Conservation (phyloP, 1,140 invertebrate species). For the Chrysoperla carnea region DNA sequence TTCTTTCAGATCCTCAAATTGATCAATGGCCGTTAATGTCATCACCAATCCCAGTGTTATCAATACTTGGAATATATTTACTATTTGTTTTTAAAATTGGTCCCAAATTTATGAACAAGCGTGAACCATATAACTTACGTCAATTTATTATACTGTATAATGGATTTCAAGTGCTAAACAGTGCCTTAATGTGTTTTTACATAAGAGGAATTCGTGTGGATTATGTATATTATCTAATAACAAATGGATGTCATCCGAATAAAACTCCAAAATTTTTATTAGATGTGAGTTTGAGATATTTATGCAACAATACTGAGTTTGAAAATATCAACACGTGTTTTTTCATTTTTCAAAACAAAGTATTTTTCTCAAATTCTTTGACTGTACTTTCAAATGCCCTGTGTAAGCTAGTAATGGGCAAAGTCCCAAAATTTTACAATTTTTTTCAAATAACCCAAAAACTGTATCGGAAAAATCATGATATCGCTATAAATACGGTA, state of each 20-base stretch:
- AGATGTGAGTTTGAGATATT: background rate
- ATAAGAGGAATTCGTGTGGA: slow-evolving; percentile 10
- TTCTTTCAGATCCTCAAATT: slow-evolving; percentile 18
- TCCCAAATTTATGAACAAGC: slow-evolving; percentile 47
- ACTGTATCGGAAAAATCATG: too few species aligned
- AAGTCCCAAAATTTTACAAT: too few species aligned
- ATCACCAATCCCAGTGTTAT: slow-evolving; percentile 43
- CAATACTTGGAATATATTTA: slow-evolving; percentile 39
- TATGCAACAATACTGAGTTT: too few species aligned
- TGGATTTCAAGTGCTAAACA: slow-evolving; percentile 41
- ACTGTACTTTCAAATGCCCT: too few species aligned
- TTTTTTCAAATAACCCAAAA: too few species aligned
- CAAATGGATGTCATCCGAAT: background rate
- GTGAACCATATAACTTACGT: slow-evolving; percentile 43
- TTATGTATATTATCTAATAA: background rate
- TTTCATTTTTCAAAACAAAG: too few species aligned
- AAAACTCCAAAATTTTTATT: background rate
- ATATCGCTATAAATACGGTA: too few species aligned
- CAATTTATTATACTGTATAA: slow-evolving; percentile 49
- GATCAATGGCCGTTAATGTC: slow-evolving; percentile 58
- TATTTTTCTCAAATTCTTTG: too few species aligned
- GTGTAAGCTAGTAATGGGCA: too few species aligned
- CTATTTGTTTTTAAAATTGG: slow-evolving; percentile 48
- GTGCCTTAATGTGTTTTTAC: slow-evolving; percentile 16
- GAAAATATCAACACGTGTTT: too few species aligned